Evolutionary conservation across 92 coral and sea anemone genomes (phyloP).

Genomic region (Epizoanthus scotinus): DNA sequence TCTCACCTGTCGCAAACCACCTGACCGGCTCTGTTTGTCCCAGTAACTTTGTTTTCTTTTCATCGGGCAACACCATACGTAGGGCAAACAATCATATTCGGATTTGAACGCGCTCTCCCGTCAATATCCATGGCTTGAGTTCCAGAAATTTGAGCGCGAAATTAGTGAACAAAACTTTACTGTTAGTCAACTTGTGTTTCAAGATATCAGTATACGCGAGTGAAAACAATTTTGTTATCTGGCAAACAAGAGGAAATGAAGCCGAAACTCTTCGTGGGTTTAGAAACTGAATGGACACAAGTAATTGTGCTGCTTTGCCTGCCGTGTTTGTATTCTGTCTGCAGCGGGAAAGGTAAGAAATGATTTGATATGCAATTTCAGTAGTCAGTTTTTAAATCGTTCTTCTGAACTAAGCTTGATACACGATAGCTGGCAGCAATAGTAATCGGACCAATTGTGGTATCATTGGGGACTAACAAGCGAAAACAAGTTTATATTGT

Average conservation of each 20-base stretch:
- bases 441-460: conserved; percentile 15
- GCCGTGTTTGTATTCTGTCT: conserved; percentile 4
- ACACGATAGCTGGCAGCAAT: background rate
- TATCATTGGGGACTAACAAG: conserved; percentile 15
- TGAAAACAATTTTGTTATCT: background rate
- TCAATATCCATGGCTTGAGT: background rate
- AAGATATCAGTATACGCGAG: background rate
- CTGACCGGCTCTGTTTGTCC: conserved; percentile 26
- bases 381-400: background rate
- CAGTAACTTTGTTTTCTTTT: conserved; percentile 37
- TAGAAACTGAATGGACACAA: background rate
- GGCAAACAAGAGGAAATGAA: conserved; percentile 26
- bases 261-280: conserved; percentile 11
- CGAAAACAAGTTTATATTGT: conserved; percentile 26
- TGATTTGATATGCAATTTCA: background rate
- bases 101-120: conserved; percentile 14
- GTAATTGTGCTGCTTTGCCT: conserved; percentile 6
- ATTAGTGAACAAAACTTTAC: background rate
- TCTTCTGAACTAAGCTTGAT: background rate
- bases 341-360: conserved; percentile 12
- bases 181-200: background rate
- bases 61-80: conserved; percentile 18
- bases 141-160: background rate
- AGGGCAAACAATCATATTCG: conserved; percentile 21
- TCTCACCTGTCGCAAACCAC: conserved; percentile 37